phyloP scores from a whole-genome alignment of 2,888 invertebrate genomes.

The Synanthedon andrenaeformis region DNA sequence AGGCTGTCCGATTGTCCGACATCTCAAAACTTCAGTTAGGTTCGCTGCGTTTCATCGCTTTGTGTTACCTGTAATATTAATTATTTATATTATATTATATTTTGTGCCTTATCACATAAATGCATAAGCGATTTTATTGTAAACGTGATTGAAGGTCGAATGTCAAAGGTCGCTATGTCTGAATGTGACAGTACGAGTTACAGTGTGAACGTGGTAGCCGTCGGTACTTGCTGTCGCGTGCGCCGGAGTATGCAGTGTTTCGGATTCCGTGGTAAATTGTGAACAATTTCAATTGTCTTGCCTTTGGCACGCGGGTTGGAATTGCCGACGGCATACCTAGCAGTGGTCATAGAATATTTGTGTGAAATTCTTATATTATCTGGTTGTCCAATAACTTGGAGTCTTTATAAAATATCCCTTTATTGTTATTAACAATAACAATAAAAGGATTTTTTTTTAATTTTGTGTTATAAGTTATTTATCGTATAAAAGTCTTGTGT shows the following conservation, averaged over 20 bases:
- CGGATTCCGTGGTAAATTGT: slow-evolving; percentile 52
- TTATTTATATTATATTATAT: neutral
- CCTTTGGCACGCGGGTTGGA: neutral
- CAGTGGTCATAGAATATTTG: neutral
- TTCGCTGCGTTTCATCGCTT: slow-evolving; percentile 25
- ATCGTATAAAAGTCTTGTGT: too few species aligned
- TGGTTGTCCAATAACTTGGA: too few species aligned
- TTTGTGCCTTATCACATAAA: neutral
- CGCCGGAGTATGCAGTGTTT: slow-evolving; percentile 64
- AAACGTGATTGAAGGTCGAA: slow-evolving; percentile 2
- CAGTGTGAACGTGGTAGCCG: slow-evolving; percentile 43
- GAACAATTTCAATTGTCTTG: neutral
- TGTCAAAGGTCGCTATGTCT: slow-evolving; percentile 51
- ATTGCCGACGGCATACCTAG: neutral
- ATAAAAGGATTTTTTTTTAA: too few species aligned
- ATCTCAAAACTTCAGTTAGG: slow-evolving; percentile 32
- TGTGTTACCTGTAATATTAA: slow-evolving; percentile 12
- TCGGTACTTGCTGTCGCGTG: slow-evolving; percentile 55
- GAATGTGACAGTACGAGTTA: slow-evolving; percentile 50
- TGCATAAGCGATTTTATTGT: neutral
- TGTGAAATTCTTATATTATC: too few species aligned
- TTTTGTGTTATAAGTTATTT: too few species aligned
- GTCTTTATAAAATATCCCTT: too few species aligned
- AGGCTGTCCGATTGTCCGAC: slow-evolving; percentile 28
- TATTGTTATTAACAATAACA: too few species aligned